Percentiles rank a stretch among this genome's conserved stretches.
Conservation (phyloP, 2,888 invertebrate genomes). For the Nymphalis urticae region DNA sequence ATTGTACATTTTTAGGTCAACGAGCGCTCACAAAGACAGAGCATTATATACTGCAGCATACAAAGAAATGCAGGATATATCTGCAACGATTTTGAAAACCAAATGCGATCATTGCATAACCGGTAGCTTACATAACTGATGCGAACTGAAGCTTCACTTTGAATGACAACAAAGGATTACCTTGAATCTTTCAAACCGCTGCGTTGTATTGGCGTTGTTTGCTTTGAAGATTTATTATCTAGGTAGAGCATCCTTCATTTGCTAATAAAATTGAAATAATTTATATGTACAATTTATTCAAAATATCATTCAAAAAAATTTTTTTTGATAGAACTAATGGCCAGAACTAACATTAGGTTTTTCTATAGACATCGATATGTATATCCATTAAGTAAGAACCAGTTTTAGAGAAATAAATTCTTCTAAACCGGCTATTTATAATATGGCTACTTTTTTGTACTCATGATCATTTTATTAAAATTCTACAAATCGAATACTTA, state of each 20-base stretch:
- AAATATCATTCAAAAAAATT: too few relatives aligned
- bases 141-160: constrained; percentile 14
- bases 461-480: too few relatives aligned
- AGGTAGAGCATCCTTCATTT: background rate
- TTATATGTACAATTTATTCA: background rate
- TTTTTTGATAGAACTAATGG: too few relatives aligned
- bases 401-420: too few relatives aligned
- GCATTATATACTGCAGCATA: constrained; percentile 13
- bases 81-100: constrained; percentile 21
- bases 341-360: too few relatives aligned
- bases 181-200: background rate
- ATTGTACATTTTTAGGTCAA: constrained; percentile 27
- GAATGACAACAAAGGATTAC: constrained; percentile 23
- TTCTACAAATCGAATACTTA: too few relatives aligned
- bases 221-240: background rate
- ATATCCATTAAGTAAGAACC: too few relatives aligned
- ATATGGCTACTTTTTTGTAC: too few relatives aligned
- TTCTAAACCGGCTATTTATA: too few relatives aligned
- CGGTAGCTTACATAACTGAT: constrained; percentile 12
- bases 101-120: constrained; percentile 26
- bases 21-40: constrained; percentile 13
- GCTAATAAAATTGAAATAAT: background rate
- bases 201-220: background rate
- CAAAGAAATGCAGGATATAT: constrained; percentile 21
- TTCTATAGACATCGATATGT: too few relatives aligned